phyloP scores from a whole-genome alignment of 2,888 invertebrate genomes.

The Emmelina monodactyla region DNA sequence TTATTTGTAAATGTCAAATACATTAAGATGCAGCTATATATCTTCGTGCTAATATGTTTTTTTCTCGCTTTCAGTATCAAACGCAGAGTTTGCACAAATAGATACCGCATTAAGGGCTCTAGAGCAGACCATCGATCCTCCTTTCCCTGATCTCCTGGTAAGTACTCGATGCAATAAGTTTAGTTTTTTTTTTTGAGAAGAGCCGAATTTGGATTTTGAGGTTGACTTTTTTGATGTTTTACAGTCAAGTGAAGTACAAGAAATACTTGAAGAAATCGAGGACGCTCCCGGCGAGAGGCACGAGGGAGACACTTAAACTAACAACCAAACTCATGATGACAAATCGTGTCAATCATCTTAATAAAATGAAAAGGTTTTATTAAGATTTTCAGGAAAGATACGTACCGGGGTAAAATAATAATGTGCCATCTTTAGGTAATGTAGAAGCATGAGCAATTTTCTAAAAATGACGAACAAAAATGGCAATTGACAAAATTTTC shows the following conservation, averaged over 20 bases:
- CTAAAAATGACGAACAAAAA: no score
- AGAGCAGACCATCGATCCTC: conserved; percentile 20
- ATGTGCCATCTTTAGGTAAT: no score
- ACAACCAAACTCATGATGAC: no score
- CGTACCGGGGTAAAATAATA: no score
- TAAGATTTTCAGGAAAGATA: no score
- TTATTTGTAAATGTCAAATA: background rate
- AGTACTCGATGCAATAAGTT: no score
- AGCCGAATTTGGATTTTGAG: background rate
- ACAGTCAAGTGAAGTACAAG: conserved; percentile 24
- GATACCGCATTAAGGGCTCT: conserved; percentile 23
- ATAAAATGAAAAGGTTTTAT: no score
- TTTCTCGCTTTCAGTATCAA: conserved; percentile 22
- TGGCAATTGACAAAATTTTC: no score
- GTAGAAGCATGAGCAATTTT: no score
- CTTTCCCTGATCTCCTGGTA: conserved; percentile 29
- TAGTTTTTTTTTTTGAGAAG: no score
- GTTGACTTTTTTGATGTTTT: conserved; percentile 17
- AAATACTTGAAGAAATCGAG: conserved; percentile 24
- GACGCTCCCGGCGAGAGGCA: conserved; percentile 7
- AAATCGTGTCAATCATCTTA: no score
- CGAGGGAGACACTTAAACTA: conserved; percentile 4
- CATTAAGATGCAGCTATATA: background rate
- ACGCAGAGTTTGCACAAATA: conserved; percentile 19
- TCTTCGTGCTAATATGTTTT: background rate